Evolutionary conservation across 2,113 vertebrate genomes (phyloP), one percentile per base, ranked within the genome.

Genomic region (Cinclus cinclus): DNA sequence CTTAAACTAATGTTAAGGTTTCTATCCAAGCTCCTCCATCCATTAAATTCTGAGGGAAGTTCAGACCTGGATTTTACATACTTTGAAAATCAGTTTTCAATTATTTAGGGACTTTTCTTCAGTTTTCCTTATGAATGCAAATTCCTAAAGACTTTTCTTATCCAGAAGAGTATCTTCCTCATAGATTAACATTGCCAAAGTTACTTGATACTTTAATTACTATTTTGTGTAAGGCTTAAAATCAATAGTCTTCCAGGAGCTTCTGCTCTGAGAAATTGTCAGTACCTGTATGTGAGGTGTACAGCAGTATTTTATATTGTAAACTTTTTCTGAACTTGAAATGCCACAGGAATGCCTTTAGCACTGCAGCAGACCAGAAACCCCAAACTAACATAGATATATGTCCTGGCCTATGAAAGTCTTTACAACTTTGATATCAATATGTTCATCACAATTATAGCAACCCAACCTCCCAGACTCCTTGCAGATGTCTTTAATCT

Each of bases 401-500:
- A 35, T 24, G 42, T 23, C 21, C 68, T 81, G 35, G 22, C 25
- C 46, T 41, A 4, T 25, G 56, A 30, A 84, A 71, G 33, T 15
- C 47, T 85, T 83, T 75, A 14, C 17, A 63, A 25, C 22, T 89
- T 64, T 71, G 50, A 70, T 50, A 92, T 77, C 28, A 90, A 31
- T 31, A 41, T 30, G 30, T 77, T 69, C 65, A 77, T 41, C 30
- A 49, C 78, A 85, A 82, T 94, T 84, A 60, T 1, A 71, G 35
- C 52, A 55, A 37, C 50, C 6, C 83, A 41, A 30, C 42, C 25
- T 83, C 62, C 74, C 27, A 59, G 73, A 39, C 42, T 49, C 46
- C 55, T 90, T 73, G 62, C 33, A 93, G 60, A 68, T 22, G 80
- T 77, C n/a, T 96, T 89, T 87, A 70, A 96, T 93, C 97, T 96